These are phyloP conservation scores for Muscicapa comitata DNA, from an alignment of 2,797 vertebrate genomes.

Conservation along the genomic window DNA sequence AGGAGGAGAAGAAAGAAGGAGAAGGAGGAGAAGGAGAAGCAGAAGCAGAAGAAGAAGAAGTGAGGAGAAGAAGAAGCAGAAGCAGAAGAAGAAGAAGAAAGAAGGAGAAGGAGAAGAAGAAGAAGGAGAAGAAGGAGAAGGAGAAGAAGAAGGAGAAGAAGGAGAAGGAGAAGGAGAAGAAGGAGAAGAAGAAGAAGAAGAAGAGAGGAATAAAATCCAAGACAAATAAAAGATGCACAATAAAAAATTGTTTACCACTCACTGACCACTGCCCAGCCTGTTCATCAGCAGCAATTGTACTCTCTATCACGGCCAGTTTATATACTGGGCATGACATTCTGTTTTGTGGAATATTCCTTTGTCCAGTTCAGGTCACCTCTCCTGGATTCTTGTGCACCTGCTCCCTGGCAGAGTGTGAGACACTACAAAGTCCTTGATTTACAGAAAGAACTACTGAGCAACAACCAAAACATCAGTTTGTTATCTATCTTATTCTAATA, in stretches of 20 bases:
- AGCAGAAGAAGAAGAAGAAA: too few species aligned
- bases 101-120: not conserved
- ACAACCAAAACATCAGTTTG: not conserved
- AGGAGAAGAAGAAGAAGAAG: not conserved
- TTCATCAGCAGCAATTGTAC: not conserved
- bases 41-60: too few species aligned
- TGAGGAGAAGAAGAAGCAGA: accelerated
- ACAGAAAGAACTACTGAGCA: not conserved
- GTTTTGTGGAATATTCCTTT: not conserved
- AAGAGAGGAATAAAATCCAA: not conserved
- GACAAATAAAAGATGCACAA: not conserved
- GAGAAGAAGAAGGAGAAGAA: not conserved
- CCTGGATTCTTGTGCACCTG: not conserved
- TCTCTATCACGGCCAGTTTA: not conserved
- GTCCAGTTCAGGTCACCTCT: not conserved
- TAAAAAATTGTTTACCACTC: not conserved
- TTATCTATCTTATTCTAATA: not conserved
- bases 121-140: accelerated
- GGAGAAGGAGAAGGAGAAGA: not conserved
- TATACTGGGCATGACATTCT: not conserved
- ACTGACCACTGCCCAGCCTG: not conserved
- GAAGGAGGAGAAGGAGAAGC: not conserved
- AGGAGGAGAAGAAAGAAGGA: not conserved
- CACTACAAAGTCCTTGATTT: not conserved
- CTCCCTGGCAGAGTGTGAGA: not conserved